A percentile compares a stretch with the other conserved stretches of the same genome.
These are phyloP conservation scores for Netelia inedita DNA, from an alignment of 2,888 invertebrate genomes.

Conservation along the genomic window DNA sequence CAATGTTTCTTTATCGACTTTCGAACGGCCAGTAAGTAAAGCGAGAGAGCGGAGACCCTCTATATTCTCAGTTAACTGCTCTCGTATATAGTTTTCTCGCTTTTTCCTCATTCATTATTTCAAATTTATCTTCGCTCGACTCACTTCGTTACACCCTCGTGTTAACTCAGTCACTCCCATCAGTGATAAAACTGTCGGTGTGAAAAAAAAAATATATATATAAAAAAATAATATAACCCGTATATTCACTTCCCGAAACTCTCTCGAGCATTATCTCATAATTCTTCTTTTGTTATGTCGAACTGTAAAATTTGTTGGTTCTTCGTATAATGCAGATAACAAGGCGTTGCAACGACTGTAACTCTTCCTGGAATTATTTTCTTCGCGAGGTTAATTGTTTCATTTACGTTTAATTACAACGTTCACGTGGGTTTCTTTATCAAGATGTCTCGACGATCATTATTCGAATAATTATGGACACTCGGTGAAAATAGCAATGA, in stretches of 20 bases:
- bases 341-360: slow-evolving; percentile 12
- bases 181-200: background rate
- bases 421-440: background rate
- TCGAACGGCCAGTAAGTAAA: slow-evolving; percentile 45
- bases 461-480: background rate
- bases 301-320: slow-evolving; percentile 33
- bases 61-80: background rate
- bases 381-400: background rate
- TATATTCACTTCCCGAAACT: slow-evolving; percentile 24
- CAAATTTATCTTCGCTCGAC: slow-evolving; percentile 18
- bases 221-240: background rate
- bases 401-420: background rate
- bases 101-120: slow-evolving; percentile 42
- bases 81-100: slow-evolving; percentile 12
- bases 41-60: slow-evolving; percentile 23
- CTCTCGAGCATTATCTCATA: slow-evolving; percentile 13
- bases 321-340: slow-evolving; percentile 7
- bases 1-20: slow-evolving; percentile 50
- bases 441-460: background rate
- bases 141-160: slow-evolving; percentile 26
- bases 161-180: slow-evolving; percentile 14
- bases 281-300: slow-evolving; percentile 32
- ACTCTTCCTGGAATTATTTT: slow-evolving; percentile 18
- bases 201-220: slow-evolving; percentile 9
- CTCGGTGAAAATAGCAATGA: background rate